Evolutionary conservation across 2,113 vertebrate species (phyloP).

Genomic region (Elephantulus edwardii): DNA sequence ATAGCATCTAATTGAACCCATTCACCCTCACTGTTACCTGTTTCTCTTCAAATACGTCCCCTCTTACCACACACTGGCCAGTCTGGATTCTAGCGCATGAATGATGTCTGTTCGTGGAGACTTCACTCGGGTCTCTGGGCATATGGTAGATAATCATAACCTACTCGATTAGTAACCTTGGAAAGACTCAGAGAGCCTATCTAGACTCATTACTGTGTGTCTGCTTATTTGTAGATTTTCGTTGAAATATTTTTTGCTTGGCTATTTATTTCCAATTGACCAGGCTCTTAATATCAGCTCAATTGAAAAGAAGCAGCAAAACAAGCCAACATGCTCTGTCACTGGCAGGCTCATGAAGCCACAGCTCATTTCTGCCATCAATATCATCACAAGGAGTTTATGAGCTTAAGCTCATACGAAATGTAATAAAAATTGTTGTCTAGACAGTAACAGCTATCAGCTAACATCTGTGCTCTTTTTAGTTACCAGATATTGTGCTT

Average conservation of each 20-base stretch:
- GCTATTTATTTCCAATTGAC: no score
- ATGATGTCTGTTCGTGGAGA: background rate
- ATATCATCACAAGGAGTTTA: background rate
- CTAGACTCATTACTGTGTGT: background rate
- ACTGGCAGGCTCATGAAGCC: background rate
- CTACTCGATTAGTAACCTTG: slow-evolving; percentile 41
- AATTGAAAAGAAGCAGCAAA: slow-evolving; percentile 18
- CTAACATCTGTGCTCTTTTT: background rate
- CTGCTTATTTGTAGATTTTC: background rate
- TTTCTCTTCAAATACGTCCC: background rate
- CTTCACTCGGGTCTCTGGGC: slow-evolving; percentile 4
- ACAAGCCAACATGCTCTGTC: background rate
- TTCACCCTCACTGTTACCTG: background rate
- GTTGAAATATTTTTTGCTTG: background rate
- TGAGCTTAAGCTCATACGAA: background rate
- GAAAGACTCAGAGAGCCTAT: slow-evolving; percentile 29
- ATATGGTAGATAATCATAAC: background rate
- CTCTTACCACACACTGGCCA: background rate
- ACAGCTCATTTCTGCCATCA: slow-evolving; percentile 23
- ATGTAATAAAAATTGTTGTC: slow-evolving; percentile 17
- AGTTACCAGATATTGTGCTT: background rate
- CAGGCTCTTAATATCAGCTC: background rate
- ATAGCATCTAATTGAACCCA: background rate
- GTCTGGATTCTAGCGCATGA: background rate
- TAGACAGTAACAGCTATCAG: background rate